Evolutionary conservation across 1,140 invertebrate species (phyloP).

Genomic region (Helicoverpa zea): DNA sequence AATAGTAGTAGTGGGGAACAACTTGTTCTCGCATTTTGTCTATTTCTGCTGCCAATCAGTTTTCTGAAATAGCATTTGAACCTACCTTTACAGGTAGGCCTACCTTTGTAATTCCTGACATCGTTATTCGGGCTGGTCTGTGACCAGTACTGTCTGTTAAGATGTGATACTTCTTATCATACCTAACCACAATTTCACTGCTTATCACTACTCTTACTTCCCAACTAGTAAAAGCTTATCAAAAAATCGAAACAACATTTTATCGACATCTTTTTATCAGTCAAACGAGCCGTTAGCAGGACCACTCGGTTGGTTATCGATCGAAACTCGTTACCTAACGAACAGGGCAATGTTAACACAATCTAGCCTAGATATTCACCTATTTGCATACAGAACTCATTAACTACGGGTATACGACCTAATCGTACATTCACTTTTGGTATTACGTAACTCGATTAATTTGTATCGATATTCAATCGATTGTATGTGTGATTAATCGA

Average conservation of each 20-base stretch:
- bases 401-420: constrained; percentile 12
- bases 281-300: constrained; percentile 1
- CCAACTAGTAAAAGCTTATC: not conserved
- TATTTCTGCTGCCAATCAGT: too few species aligned
- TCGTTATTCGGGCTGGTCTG: too few species aligned
- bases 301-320: constrained; percentile 21
- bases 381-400: constrained; percentile 60
- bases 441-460: constrained; percentile 30
- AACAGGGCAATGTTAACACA: constrained; percentile 59
- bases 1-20: not conserved
- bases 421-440: constrained; percentile 38
- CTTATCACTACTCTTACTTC: too few species aligned
- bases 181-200: too few species aligned
- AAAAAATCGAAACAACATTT: not conserved
- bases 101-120: too few species aligned
- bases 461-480: constrained; percentile 10
- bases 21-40: too few species aligned
- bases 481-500: not conserved
- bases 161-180: too few species aligned
- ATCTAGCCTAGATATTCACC: constrained; percentile 63
- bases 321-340: constrained; percentile 61
- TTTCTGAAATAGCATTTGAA: too few species aligned
- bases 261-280: constrained; percentile 11
- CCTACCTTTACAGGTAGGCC: too few species aligned
- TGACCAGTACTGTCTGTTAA: too few species aligned